Evolutionary conservation across 2,888 invertebrate species (phyloP).

Genomic region (Osmoderma eremita): DNA sequence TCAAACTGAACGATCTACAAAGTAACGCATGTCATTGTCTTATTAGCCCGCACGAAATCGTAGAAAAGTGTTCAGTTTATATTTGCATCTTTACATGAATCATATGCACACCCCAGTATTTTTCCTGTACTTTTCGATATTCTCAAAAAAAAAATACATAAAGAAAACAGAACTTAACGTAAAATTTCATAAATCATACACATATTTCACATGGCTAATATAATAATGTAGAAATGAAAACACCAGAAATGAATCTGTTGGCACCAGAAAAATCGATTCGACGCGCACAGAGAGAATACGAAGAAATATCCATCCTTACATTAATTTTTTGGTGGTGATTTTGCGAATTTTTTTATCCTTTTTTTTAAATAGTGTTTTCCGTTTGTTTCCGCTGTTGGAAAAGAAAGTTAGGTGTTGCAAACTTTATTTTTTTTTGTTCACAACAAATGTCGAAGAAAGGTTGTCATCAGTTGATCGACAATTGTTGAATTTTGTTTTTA

Average conservation of each 20-base stretch:
- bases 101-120: constrained; percentile 6
- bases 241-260: constrained; percentile 44
- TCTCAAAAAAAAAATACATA: constrained; percentile 27
- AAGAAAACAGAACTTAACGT: constrained; percentile 28
- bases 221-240: constrained; percentile 25
- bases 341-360: constrained; percentile 62
- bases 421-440: constrained; percentile 59
- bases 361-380: constrained; percentile 48
- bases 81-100: constrained; percentile 24
- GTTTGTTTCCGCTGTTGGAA: constrained; percentile 50
- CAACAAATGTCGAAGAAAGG: constrained; percentile 52
- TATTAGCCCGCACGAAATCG: constrained; percentile 12
- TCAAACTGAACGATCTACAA: constrained; percentile 45
- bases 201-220: background rate
- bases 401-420: constrained; percentile 62
- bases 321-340: constrained; percentile 51
- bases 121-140: background rate
- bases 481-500: constrained; percentile 58
- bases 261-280: constrained; percentile 42
- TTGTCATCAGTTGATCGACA: constrained; percentile 48
- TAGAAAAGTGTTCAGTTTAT: constrained; percentile 28
- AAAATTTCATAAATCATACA: constrained; percentile 35
- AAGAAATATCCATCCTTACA: constrained; percentile 57
- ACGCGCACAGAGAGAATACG: constrained; percentile 39
- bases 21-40: too few species aligned